phyloP scores from a whole-genome alignment of 2,888 invertebrate genomes.

The Kuschelorhynchus macadamiae region DNA sequence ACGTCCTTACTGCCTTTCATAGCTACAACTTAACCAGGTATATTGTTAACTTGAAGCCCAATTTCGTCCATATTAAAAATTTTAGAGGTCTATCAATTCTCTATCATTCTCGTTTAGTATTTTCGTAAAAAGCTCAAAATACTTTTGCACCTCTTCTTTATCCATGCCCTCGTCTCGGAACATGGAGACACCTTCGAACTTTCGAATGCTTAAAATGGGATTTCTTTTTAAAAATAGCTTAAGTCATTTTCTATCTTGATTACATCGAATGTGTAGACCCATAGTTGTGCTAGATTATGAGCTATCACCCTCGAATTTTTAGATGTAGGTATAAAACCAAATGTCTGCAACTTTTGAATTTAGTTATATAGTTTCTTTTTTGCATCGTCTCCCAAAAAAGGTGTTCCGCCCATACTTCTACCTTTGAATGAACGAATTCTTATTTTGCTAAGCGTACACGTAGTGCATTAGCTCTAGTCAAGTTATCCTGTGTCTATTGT shows the following conservation, averaged over 20 bases:
- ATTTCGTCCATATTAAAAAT: conserved; percentile 5
- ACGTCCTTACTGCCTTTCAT: conserved; percentile 8
- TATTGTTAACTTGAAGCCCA: conserved; percentile 3
- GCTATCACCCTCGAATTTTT: conserved; percentile 1
- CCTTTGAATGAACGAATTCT: not conserved
- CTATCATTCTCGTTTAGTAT: not conserved
- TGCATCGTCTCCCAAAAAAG: conserved; percentile 10
- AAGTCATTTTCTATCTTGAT: not conserved
- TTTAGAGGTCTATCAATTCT: not conserved
- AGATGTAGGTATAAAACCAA: not conserved
- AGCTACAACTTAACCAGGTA: conserved; percentile 7
- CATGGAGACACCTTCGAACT: not conserved
- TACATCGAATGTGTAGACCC: too few relatives aligned
- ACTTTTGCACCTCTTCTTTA: too few relatives aligned
- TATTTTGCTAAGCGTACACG: too few relatives aligned
- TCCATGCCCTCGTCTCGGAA: too few relatives aligned
- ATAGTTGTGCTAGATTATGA: too few relatives aligned
- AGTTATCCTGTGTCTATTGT: conserved; percentile 2
- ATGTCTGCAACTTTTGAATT: conserved; percentile 1
- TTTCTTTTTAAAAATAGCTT: conserved; percentile 11
- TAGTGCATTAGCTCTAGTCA: not conserved
- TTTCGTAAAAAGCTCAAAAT: not conserved
- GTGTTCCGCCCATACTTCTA: not conserved
- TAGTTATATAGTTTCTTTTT: conserved; percentile 6
- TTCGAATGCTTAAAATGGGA: conserved; percentile 1